A percentile compares a stretch with the other conserved stretches of the same genome.
These are phyloP conservation scores for Orchesellides sinensis DNA, from an alignment of 2,888 invertebrate species.

Conservation along the genomic window DNA sequence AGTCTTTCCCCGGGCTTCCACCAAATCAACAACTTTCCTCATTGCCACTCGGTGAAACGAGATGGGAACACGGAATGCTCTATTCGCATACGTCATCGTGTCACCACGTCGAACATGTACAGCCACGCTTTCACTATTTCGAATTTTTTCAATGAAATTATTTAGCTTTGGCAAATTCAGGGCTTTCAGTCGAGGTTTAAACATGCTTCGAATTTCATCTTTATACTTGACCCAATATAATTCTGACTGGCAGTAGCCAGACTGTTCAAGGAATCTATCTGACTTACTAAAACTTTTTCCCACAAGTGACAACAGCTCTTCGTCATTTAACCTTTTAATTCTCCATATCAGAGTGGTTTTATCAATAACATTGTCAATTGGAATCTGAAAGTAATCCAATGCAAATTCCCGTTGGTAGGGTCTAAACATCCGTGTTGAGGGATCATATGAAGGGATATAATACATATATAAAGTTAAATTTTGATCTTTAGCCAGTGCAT, in stretches of 20 bases:
- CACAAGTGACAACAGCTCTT: neutral
- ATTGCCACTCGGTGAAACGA: slow-evolving; percentile 21
- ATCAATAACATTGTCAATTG: slow-evolving; percentile 4
- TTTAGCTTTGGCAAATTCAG: neutral
- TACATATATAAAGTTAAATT: neutral
- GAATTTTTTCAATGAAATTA: neutral
- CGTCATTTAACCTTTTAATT: neutral
- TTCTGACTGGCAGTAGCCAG: neutral
- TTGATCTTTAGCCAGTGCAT: neutral
- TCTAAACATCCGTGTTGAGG: neutral
- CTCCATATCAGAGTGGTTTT: neutral
- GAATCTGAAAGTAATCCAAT: neutral
- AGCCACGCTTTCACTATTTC: slow-evolving; percentile 16
- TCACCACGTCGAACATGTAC: slow-evolving; percentile 47
- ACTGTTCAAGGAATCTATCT: neutral
- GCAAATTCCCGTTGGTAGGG: neutral
- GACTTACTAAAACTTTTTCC: neutral
- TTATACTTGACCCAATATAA: neutral
- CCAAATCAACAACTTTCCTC: neutral
- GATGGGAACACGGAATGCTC: neutral
- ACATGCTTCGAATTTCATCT: neutral
- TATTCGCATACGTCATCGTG: neutral
- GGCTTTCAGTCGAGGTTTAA: neutral
- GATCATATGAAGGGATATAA: neutral
- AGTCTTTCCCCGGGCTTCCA: neutral